These are phyloP conservation scores for Crotalus tigris DNA, from an alignment of 2,113 vertebrate genomes.

Conservation along the genomic window DNA sequence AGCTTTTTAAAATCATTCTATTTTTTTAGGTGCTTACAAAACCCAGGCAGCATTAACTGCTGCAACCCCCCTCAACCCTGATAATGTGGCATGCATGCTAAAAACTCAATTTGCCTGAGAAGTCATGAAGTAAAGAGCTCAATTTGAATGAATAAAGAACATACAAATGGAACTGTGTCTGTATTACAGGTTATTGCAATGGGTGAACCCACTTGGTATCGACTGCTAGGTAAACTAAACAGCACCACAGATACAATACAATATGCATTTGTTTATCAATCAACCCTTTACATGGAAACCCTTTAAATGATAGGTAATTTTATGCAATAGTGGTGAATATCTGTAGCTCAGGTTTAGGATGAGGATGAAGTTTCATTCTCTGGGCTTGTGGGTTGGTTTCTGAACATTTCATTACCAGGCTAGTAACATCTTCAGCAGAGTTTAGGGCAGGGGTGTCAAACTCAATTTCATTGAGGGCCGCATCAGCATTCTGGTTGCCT, in stretches of 20 bases:
- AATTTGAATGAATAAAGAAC: slow-evolving; percentile 1
- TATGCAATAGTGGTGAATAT: neutral
- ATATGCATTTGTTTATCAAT: neutral
- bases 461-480: too few relatives aligned
- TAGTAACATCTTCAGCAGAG: too few relatives aligned
- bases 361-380: too few relatives aligned
- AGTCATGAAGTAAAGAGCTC: slow-evolving; percentile 2
- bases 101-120: neutral
- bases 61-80: neutral
- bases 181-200: neutral
- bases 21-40: slow-evolving; percentile 5
- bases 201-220: neutral
- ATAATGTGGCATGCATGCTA: neutral
- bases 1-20: neutral
- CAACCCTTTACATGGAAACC: neutral
- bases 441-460: too few relatives aligned
- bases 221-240: neutral
- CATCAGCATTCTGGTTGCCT: too few relatives aligned
- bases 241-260: neutral
- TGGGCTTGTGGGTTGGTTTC: too few relatives aligned
- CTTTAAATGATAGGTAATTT: neutral
- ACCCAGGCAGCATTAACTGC: neutral
- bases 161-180: slow-evolving; percentile 6
- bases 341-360: too few relatives aligned
- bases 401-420: too few relatives aligned